These are phyloP conservation scores for Nerophis lumbriciformis DNA, from an alignment of 2,113 vertebrate genomes.

Conservation along the genomic window DNA sequence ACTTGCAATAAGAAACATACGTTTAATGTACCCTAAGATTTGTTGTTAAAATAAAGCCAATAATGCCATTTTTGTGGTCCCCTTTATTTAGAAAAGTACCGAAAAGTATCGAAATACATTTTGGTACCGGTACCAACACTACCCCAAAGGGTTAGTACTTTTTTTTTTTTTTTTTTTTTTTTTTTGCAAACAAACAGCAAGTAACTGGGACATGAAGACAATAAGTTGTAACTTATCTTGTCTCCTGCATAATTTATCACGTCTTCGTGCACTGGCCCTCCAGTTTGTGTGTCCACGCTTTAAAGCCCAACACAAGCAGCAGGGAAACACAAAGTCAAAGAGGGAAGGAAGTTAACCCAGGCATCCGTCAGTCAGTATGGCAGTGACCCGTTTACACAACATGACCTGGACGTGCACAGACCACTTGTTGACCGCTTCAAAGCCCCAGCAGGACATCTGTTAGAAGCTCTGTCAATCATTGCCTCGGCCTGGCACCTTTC, in stretches of 20 bases:
- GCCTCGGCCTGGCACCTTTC: slow-evolving; percentile 39
- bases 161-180: too few species aligned
- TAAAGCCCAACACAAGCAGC: slow-evolving; percentile 9
- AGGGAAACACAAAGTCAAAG: slow-evolving; percentile 10
- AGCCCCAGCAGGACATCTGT: slow-evolving; percentile 14
- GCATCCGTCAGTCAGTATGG: slow-evolving; percentile 3
- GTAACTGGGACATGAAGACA: neutral
- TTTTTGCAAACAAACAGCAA: neutral
- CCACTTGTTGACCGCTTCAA: slow-evolving; percentile 4
- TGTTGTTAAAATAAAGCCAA: too few species aligned
- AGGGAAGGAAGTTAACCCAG: slow-evolving; percentile 22
- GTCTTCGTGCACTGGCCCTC: neutral
- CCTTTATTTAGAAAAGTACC: too few species aligned
- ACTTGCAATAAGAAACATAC: too few species aligned
- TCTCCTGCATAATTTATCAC: slow-evolving; percentile 2
- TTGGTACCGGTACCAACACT: too few species aligned
- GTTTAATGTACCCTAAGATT: too few species aligned
- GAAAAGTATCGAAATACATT: too few species aligned
- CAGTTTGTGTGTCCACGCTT: neutral
- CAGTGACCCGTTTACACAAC: slow-evolving; percentile 15
- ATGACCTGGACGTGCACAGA: neutral
- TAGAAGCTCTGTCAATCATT: slow-evolving; percentile 58
- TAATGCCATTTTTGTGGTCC: too few species aligned
- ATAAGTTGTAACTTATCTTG: slow-evolving; percentile 11
- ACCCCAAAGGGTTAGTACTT: too few species aligned